phyloP scores from a whole-genome alignment of 2,113 vertebrate species.

The Sarotherodon lohbergeri region DNA sequence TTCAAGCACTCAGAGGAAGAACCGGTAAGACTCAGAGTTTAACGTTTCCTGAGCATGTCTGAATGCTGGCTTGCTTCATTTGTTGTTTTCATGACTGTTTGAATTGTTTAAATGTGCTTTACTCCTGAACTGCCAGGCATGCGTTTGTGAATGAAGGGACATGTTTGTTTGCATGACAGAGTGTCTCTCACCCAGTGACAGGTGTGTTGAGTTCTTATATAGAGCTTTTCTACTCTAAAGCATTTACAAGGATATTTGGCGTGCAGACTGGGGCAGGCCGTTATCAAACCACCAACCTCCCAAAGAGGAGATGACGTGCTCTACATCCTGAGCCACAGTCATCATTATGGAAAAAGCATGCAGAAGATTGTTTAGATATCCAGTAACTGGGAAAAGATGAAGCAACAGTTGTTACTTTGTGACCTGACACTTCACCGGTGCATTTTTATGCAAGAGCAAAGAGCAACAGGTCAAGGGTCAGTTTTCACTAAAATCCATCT shows the following conservation, averaged over 20 bases:
- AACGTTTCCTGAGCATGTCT: slow-evolving; percentile 10
- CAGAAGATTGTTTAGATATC: not conserved
- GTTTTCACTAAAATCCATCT: not conserved
- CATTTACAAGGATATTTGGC: not conserved
- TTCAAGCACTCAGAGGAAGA: slow-evolving; percentile 95
- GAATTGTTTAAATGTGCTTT: not conserved
- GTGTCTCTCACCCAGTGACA: not conserved
- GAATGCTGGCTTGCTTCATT: slow-evolving; percentile 41
- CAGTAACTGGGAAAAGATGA: not conserved
- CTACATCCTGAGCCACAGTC: not conserved
- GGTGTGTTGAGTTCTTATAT: not conserved
- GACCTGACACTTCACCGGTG: not conserved
- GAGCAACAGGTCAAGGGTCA: not conserved
- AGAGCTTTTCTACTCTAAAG: not conserved
- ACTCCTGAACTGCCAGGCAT: not conserved
- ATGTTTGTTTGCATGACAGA: not conserved
- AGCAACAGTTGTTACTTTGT: not conserved
- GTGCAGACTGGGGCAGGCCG: not conserved
- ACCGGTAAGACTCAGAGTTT: slow-evolving; percentile 82
- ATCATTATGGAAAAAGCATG: not conserved
- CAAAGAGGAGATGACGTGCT: not conserved
- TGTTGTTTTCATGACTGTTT: not conserved
- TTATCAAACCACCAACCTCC: not conserved
- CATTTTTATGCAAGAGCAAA: not conserved
- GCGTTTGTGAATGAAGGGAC: not conserved